Base-by-base conservation (phyloP, 2,113 vertebrate species). In the Polypterus senegalus region DNA sequence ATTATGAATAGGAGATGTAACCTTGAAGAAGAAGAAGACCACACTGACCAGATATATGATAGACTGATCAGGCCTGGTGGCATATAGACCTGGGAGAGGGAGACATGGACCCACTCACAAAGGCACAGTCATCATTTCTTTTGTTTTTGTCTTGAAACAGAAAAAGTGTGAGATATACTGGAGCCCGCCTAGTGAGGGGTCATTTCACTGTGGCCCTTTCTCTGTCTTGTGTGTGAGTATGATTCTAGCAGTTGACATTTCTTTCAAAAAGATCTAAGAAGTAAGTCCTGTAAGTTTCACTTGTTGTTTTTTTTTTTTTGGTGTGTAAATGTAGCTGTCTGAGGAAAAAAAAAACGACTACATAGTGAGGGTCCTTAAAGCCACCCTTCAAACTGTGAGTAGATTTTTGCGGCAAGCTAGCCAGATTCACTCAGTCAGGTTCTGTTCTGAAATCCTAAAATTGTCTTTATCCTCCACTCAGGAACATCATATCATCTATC, bases 91-190 rank as follows among this genome's bases (percentile, higher is more conserved):
- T 27, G 2, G 27, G 27, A 27, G 27, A 27, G 27, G 27, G 27
- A 27, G 27, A 27, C 2, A 27, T 27, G 27, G 27, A 27, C 27
- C 27, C 2, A 27, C 27, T 27, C 27, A 27, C 27, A 27, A 27
- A 27, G 27, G 27, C 27, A 27, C 27, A 27, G 27, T 27, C 27
- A 27, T 27, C 57, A 8, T n/a, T 45, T 69, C 54, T 44, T 73
- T 57, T 60, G 77, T 79, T 71, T 61, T 65, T 64, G 11, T 46
- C 64, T 46, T 65, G 2, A 67, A 7, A 70, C 74, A 99, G 96
- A 97, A 90, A 90, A 99, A 99, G 48, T 97, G 94, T 63, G 96
- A 99, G 74, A 77, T 86, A 51, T 99, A 99, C 78, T 97, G 95
- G 93, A 85, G 87, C 0, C 80, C 85, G 63, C 70, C 46, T 11